Evolutionary conservation across 1,140 invertebrate species (phyloP).

Genomic region (Drosophila parvula): DNA sequence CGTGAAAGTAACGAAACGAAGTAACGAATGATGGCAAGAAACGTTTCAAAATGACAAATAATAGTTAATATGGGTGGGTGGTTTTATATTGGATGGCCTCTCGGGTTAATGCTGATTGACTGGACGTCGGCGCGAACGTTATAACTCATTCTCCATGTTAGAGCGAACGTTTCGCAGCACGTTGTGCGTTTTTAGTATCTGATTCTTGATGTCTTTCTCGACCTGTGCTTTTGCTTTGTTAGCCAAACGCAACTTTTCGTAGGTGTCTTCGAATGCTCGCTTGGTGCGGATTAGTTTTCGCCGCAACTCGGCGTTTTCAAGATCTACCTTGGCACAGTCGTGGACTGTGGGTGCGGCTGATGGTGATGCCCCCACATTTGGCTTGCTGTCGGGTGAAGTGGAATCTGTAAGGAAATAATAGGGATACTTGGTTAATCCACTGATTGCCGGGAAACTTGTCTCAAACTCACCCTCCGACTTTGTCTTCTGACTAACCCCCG

Average conservation of each 20-base stretch:
- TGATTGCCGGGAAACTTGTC: not conserved
- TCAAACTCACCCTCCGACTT: slow-evolving; percentile 46
- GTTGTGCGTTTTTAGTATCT: slow-evolving; percentile 86
- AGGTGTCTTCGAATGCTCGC: slow-evolving; percentile 86
- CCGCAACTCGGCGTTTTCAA: slow-evolving; percentile 85
- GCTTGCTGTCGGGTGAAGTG: slow-evolving; percentile 34
- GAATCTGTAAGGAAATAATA: slow-evolving; percentile 36
- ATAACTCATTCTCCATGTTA: slow-evolving; percentile 84
- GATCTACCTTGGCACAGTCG: slow-evolving; percentile 84
- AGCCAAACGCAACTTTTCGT: slow-evolving; percentile 85
- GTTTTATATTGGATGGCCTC: slow-evolving; percentile 19
- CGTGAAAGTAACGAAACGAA: slow-evolving; percentile 7
- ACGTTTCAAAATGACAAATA: slow-evolving; percentile 26
- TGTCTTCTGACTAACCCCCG: slow-evolving; percentile 5
- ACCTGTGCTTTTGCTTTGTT: slow-evolving; percentile 86
- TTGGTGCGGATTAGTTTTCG: slow-evolving; percentile 85
- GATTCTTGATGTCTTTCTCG: slow-evolving; percentile 86
- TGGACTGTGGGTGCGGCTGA: slow-evolving; percentile 34
- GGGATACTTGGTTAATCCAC: not conserved
- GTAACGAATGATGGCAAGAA: slow-evolving; percentile 30
- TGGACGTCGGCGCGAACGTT: slow-evolving; percentile 51
- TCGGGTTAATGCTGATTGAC: slow-evolving; percentile 38
- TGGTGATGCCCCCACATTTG: not conserved
- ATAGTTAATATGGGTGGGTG: slow-evolving; percentile 30
- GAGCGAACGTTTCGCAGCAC: slow-evolving; percentile 86